Percentiles rank a stretch among this genome's conserved stretches.
These are phyloP conservation scores for Acomys russatus DNA, from an alignment of 2,797 vertebrate species.

Conservation along the genomic window DNA sequence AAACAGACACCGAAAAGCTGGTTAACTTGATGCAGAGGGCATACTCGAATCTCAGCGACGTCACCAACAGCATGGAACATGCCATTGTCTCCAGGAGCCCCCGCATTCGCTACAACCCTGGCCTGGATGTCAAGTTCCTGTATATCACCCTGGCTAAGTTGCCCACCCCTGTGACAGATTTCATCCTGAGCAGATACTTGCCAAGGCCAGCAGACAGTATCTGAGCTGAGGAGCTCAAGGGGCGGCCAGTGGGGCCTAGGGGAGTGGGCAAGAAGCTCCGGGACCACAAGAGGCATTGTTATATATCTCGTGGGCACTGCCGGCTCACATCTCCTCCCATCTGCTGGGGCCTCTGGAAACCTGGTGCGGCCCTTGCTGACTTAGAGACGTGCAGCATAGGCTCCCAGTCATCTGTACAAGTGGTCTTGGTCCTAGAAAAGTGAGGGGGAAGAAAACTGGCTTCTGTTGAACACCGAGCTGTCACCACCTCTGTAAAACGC, in stretches of 20 bases:
- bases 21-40: constrained; percentile 56
- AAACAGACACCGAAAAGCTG: constrained; percentile 79
- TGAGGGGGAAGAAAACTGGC: constrained; percentile 44
- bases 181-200: constrained; percentile 75
- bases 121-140: constrained; percentile 95
- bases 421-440: constrained; percentile 38
- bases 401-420: neutral
- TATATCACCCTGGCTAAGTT: constrained; percentile 93
- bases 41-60: constrained; percentile 77
- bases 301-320: neutral
- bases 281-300: neutral
- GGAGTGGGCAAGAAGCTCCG: neutral
- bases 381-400: neutral
- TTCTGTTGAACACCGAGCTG: constrained; percentile 21
- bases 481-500: neutral
- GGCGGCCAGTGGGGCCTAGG: neutral
- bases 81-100: constrained; percentile 91
- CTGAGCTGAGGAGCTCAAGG: constrained; percentile 46
- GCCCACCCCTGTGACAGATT: constrained; percentile 90
- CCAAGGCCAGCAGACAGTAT: constrained; percentile 73
- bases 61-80: constrained; percentile 94
- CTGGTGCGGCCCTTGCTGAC: neutral
- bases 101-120: constrained; percentile 91
- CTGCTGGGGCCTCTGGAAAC: neutral
- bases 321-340: neutral